Conservation (phyloP, 1,140 invertebrate species). For the Helicoverpa zea region DNA sequence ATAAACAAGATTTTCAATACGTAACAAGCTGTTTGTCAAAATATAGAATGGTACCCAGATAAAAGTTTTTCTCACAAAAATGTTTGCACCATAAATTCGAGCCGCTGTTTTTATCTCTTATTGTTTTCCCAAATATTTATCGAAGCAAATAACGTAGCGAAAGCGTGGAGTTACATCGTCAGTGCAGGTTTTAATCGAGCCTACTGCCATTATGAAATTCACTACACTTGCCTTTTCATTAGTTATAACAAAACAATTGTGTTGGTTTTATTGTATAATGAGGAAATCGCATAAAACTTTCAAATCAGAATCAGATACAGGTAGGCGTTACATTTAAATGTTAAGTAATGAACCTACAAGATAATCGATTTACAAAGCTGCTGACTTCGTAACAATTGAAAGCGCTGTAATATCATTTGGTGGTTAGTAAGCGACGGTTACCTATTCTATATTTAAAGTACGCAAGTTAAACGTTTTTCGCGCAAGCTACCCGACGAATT, state of each 20-base stretch:
- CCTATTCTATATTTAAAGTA: constrained; percentile 55
- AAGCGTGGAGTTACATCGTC: neutral
- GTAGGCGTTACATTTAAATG: constrained; percentile 8
- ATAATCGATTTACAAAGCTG: constrained; percentile 27
- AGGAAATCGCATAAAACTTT: constrained; percentile 27
- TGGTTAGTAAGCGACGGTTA: constrained; percentile 37
- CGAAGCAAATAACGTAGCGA: constrained; percentile 12
- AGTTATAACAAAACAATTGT: neutral
- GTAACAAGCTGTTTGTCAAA: too few species aligned
- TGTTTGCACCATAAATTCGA: too few species aligned
- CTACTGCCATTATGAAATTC: neutral
- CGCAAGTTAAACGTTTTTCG: constrained; percentile 54
- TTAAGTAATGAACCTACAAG: constrained; percentile 12
- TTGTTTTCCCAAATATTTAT: constrained; percentile 4
- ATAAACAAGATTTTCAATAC: too few species aligned
- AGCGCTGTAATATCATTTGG: constrained; percentile 21
- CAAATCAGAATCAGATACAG: constrained; percentile 7
- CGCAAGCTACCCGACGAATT: constrained; percentile 46
- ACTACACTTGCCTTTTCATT: neutral
- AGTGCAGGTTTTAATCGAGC: constrained; percentile 12
- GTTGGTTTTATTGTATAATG: neutral
- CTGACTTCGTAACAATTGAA: constrained; percentile 23
- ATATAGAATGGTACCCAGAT: too few species aligned
- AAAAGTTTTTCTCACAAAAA: too few species aligned
- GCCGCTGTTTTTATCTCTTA: neutral